Evolutionary conservation across 2,113 vertebrate species (phyloP), one percentile per base, ranked within the genome.

Genomic region (Galemys pyrenaicus): DNA sequence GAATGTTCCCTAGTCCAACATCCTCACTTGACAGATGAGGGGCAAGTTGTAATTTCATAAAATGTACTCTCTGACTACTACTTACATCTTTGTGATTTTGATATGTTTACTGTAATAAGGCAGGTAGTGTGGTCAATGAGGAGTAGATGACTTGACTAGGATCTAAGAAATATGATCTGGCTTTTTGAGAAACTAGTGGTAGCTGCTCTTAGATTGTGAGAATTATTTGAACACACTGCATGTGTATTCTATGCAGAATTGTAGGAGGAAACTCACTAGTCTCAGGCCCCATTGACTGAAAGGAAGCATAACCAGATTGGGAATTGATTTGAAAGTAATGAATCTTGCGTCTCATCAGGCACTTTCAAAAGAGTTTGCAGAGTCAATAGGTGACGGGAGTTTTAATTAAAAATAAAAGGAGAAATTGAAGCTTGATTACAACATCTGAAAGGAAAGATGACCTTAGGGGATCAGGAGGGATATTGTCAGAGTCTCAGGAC

Each of bases 381-480:
- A 94, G 88, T 92, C 95, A 84, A 51, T 90, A 82, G 78, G 88
- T 97, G 92, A 95, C 82, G 56, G 41, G 37, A 68, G 62, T 83
- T 75, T 95, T 97, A 97, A 97, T 97, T 97, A 97, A 97, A 94
- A 94, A 68, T 89, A 88, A 95, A 91, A 56, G 68, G 70, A 83
- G 75, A 97, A 96, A 94, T 91, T 80, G 54, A 41, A 60, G 46
- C 73, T 96, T 94, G 87, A 64, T 70, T 93, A 74, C 17, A 82
- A 58, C 73, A 92, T 97, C 92, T 93, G 73, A 90, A 88, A 94
- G 75, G 93, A 92, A 95, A 94, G 93, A 78, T 60, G 82, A 89
- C 10, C 5, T 75, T 83, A 93, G 56, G 54, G 24, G 41, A 96
- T 94, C 84, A 79, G 74, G 64, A 65, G 9, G 92, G 39, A 92